Percentiles rank a stretch among this genome's conserved stretches.
Evolutionary conservation across 2,113 vertebrate genomes (phyloP).

Genomic region (Macquaria australasica): DNA sequence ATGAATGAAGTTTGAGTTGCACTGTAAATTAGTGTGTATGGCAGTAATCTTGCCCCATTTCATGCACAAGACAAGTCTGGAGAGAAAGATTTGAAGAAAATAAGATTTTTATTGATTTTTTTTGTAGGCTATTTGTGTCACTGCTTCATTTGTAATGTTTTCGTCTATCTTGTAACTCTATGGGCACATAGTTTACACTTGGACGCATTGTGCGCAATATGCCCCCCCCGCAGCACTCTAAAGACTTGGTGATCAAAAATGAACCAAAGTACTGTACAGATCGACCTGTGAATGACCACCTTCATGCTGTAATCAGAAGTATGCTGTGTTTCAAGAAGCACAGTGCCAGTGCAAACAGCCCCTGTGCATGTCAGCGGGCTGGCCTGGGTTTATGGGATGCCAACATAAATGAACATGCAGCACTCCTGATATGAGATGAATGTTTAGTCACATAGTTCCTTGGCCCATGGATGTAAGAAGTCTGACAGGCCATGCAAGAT

Average conservation of each 20-base stretch:
- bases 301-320: slow-evolving; percentile 66
- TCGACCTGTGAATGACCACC: slow-evolving; percentile 75
- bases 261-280: slow-evolving; percentile 79
- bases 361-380: slow-evolving; percentile 46
- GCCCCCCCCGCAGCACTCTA: slow-evolving; percentile 14
- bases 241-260: slow-evolving; percentile 52
- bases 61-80: slow-evolving; percentile 68
- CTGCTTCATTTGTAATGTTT: slow-evolving; percentile 43
- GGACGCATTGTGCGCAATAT: slow-evolving; percentile 44
- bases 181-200: slow-evolving; percentile 63
- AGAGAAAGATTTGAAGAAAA: slow-evolving; percentile 18
- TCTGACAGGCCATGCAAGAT: slow-evolving; percentile 47
- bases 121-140: slow-evolving; percentile 2
- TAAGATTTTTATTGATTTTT: slow-evolving; percentile 20
- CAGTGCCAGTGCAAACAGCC: slow-evolving; percentile 48
- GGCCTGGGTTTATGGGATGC: slow-evolving; percentile 40
- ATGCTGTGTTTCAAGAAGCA: slow-evolving; percentile 35
- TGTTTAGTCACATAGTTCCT: slow-evolving; percentile 44
- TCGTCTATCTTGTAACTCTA: slow-evolving; percentile 36
- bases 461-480: slow-evolving; percentile 45
- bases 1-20: slow-evolving; percentile 48
- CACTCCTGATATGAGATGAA: slow-evolving; percentile 59
- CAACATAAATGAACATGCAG: slow-evolving; percentile 61
- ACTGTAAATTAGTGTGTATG: slow-evolving; percentile 54
- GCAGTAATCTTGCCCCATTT: slow-evolving; percentile 38